Evolutionary conservation across 2,888 invertebrate species (phyloP).

Genomic region (Hybos culiciformis): DNA sequence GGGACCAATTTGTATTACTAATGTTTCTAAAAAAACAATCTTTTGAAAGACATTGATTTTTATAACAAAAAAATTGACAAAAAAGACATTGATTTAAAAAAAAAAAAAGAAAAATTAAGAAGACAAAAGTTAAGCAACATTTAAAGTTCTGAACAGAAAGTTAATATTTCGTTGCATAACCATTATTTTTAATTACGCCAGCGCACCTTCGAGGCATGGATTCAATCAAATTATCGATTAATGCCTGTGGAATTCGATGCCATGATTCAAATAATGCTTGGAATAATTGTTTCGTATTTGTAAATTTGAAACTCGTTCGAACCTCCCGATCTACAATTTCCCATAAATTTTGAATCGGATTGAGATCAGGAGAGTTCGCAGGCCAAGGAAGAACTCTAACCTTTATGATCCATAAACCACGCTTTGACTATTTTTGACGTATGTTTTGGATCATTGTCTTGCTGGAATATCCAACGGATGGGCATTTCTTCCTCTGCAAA

Average conservation of each 20-base stretch:
- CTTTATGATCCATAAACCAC: background rate
- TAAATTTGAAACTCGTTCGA: too few relatives aligned
- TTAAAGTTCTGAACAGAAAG: too few relatives aligned
- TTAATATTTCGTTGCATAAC: too few relatives aligned
- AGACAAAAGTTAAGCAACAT: too few relatives aligned
- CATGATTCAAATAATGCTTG: background rate
- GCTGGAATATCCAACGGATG: constrained; percentile 4
- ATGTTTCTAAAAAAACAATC: too few relatives aligned
- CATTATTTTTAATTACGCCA: too few relatives aligned
- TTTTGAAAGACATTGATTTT: too few relatives aligned
- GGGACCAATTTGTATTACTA: too few relatives aligned
- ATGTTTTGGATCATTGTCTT: constrained; percentile 11
- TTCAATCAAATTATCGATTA: background rate
- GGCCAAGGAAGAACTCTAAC: background rate
- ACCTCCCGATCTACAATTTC: background rate
- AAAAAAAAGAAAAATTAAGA: too few relatives aligned
- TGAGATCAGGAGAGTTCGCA: background rate
- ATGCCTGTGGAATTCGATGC: background rate
- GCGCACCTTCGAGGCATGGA: background rate
- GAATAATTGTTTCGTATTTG: background rate
- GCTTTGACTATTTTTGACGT: background rate
- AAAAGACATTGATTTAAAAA: too few relatives aligned
- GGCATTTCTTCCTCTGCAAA: constrained; percentile 5
- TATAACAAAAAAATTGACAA: too few relatives aligned
- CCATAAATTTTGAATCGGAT: background rate